phyloP scores from a whole-genome alignment of 30 jellyfish, hydroid and myxozoan species.

The Hydra vulgaris region DNA sequence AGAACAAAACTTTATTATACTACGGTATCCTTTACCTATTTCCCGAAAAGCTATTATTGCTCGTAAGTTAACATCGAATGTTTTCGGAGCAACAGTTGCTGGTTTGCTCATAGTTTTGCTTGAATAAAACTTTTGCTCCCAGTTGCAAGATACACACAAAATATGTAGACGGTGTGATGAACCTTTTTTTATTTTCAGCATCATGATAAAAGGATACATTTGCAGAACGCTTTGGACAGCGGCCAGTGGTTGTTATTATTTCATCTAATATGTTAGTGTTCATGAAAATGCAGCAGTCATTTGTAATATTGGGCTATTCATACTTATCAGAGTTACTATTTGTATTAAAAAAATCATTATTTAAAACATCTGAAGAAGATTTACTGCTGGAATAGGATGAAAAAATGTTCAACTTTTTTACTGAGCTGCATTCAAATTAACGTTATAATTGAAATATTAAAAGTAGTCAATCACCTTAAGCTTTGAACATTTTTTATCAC shows the following conservation, averaged over 20 bases:
- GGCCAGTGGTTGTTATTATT: background rate
- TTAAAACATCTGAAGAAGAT: background rate
- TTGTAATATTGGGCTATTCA: background rate
- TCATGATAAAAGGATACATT: background rate
- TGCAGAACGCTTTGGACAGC: background rate
- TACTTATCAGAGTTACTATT: background rate
- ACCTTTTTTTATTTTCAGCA: background rate
- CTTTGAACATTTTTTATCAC: too few relatives aligned
- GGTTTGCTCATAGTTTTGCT: background rate
- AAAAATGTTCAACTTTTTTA: background rate
- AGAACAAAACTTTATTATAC: background rate
- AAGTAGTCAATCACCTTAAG: too few relatives aligned
- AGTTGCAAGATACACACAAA: background rate
- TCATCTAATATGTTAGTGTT: background rate
- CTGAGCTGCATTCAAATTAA: background rate
- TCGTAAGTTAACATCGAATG: background rate
- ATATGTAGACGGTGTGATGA: background rate
- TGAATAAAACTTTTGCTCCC: background rate
- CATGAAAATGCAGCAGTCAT: background rate
- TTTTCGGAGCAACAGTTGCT: background rate
- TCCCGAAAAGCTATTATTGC: background rate
- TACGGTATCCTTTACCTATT: background rate
- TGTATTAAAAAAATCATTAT: too few relatives aligned
- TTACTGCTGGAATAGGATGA: background rate
- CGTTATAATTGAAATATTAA: too few relatives aligned